These are phyloP conservation scores for Halesus radiatus DNA, from an alignment of 1,140 invertebrate species.

Conservation along the genomic window DNA sequence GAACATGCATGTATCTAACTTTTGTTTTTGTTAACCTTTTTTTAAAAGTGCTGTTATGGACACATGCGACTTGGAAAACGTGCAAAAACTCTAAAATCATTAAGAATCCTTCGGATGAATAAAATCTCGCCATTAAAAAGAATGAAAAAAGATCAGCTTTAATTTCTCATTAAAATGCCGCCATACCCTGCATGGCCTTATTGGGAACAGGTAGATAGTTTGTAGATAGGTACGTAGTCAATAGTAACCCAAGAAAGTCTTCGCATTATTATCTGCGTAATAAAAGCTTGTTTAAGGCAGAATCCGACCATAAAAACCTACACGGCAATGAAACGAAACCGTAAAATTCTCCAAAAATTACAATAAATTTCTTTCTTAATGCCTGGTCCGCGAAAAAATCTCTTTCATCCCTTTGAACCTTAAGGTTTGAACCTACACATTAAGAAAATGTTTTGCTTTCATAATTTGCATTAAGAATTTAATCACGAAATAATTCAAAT, in stretches of 20 bases:
- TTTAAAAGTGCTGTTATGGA: no score
- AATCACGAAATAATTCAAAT: constrained; percentile 27
- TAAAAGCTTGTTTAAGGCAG: constrained; percentile 29
- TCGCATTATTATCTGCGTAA: constrained; percentile 21
- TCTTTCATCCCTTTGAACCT: constrained; percentile 10
- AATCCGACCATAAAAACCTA: constrained; percentile 32
- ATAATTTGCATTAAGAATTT: constrained; percentile 9
- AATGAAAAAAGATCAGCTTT: no score
- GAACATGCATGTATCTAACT: no score
- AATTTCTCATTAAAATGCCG: no score
- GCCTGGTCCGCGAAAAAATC: constrained; percentile 23
- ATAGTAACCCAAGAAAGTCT: neutral
- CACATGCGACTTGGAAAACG: no score
- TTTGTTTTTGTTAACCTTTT: no score
- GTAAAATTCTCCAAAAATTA: constrained; percentile 32
- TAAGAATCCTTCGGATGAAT: no score
- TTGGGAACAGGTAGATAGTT: no score
- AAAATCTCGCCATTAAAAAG: no score
- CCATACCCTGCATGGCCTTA: no score
- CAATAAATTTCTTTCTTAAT: constrained; percentile 28
- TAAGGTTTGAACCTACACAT: neutral
- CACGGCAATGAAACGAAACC: constrained; percentile 24
- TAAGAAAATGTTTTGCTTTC: constrained; percentile 16
- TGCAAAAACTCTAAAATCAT: no score
- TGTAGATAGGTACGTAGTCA: no score